Percentiles rank a stretch among this genome's conserved stretches.
Evolutionary conservation across 2,113 vertebrate genomes (phyloP).

Genomic region (Danionella cerebrum): DNA sequence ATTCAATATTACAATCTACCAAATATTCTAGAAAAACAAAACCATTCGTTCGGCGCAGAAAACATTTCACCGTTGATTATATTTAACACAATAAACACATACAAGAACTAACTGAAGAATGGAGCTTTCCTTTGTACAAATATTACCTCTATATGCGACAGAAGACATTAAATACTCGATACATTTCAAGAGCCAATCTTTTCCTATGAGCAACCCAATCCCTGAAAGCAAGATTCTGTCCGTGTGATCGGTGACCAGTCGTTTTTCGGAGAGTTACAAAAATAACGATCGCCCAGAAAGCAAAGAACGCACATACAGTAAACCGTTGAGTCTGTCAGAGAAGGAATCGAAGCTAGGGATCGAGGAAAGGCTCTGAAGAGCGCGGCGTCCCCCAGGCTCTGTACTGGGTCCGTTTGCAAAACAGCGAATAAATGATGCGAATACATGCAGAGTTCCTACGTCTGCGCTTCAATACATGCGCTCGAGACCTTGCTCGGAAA

Average conservation of each 20-base stretch:
- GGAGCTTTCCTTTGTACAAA: constrained; percentile 54
- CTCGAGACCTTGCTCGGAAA: constrained; percentile 35
- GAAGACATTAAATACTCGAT: constrained; percentile 63
- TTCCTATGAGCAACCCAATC: constrained; percentile 42
- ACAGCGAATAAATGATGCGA: constrained; percentile 7
- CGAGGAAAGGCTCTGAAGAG: neutral
- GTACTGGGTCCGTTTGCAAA: constrained; percentile 4
- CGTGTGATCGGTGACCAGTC: constrained; percentile 32
- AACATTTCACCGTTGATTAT: constrained; percentile 47
- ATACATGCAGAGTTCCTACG: neutral
- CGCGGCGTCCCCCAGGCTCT: neutral
- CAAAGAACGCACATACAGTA: constrained; percentile 17
- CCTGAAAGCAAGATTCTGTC: constrained; percentile 34
- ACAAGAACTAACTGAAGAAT: constrained; percentile 24
- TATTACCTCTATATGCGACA: constrained; percentile 57
- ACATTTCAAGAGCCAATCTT: constrained; percentile 10
- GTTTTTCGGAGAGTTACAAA: constrained; percentile 50
- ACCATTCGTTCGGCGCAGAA: constrained; percentile 32
- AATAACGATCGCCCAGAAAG: constrained; percentile 58
- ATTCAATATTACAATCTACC: constrained; percentile 53
- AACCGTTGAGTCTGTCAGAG: neutral
- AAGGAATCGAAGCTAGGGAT: neutral
- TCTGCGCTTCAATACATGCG: constrained; percentile 52
- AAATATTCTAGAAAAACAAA: constrained; percentile 49
- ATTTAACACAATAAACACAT: constrained; percentile 41